Evolutionary conservation across 2,888 invertebrate species (phyloP).

Genomic region (Ischnus inquisitorius): DNA sequence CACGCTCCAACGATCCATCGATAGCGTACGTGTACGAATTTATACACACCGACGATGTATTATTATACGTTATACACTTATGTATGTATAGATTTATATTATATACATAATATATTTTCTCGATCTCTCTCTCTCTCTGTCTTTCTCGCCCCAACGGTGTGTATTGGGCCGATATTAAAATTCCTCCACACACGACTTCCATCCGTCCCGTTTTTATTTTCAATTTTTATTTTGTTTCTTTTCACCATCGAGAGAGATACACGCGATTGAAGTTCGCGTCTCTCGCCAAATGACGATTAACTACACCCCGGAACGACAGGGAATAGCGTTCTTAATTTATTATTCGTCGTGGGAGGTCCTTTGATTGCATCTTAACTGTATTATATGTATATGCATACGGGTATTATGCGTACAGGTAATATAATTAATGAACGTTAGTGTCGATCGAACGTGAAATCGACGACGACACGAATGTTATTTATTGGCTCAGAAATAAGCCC

Average conservation of each 20-base stretch:
- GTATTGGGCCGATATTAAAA: conserved; percentile 69
- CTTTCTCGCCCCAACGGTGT: neutral
- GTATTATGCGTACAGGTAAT: too few species aligned
- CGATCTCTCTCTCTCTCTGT: neutral
- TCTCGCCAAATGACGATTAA: conserved; percentile 52
- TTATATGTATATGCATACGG: conserved; percentile 16
- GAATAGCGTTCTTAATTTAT: conserved; percentile 57
- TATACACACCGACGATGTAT: conserved; percentile 9
- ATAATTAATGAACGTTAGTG: conserved; percentile 43
- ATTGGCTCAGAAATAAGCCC: neutral
- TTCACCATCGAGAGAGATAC: neutral
- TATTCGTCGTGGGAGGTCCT: conserved; percentile 65
- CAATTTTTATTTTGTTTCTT: conserved; percentile 3
- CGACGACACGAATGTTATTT: neutral
- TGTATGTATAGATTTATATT: neutral
- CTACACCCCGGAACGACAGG: conserved; percentile 30
- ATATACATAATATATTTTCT: conserved; percentile 2
- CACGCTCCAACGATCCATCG: conserved; percentile 24
- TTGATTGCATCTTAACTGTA: conserved; percentile 36
- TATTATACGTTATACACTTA: conserved; percentile 17
- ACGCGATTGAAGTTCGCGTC: conserved; percentile 56
- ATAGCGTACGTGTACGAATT: conserved; percentile 28
- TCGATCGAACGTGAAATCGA: conserved; percentile 28
- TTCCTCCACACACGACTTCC: conserved; percentile 47
- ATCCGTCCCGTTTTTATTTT: conserved; percentile 15